Base-by-base conservation (phyloP, 2,113 vertebrate genomes). In the Bostrychus sinensis region DNA sequence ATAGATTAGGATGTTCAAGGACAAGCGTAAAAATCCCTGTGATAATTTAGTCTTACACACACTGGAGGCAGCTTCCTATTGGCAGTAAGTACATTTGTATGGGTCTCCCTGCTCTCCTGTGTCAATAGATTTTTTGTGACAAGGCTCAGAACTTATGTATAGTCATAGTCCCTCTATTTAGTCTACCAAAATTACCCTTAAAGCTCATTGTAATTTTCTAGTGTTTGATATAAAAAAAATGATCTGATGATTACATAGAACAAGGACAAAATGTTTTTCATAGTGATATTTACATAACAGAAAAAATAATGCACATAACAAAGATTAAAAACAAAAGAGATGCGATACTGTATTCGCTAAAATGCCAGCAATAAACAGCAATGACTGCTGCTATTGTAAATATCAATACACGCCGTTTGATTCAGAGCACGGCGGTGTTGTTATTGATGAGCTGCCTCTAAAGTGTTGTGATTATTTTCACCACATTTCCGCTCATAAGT, bases 91-190 rank as follows among this genome's bases (percentile, higher is more conserved):
- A 5, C 30, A 32, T 32, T 8, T 32, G 8, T 32, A 32, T 39
- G 37, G 14, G 14, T 26, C 23, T 17, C 23, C 30, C 43, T 17
- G 2, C 46, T 53, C 54, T 34, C 9, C 11, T 54, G 30, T 34
- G 51, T 12, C 25, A 53, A 46, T 64, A 70, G 3, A 78, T 78
- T 70, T 58, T 80, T 56, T 36, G 16, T 7, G 9, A 14, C 53
- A 45, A 41, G 23, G 54, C 46, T 57, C 37, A 36, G 26, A 62
- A 50, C 59, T 4, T 55, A 61, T 69, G 56, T 64, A 53, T 11
- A 62, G 41, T 63, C 60, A 66, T 75, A 30, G 56, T 42, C 7
- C 19, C 3, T 62, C 51, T 26, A 22, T 73, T 8, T 51, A 32
- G 8, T 72, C 56, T 32, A 1, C 43, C 42, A 66, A 64, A 28